Conservation (phyloP, 1,140 invertebrate species). For the Cephus cinctus region DNA sequence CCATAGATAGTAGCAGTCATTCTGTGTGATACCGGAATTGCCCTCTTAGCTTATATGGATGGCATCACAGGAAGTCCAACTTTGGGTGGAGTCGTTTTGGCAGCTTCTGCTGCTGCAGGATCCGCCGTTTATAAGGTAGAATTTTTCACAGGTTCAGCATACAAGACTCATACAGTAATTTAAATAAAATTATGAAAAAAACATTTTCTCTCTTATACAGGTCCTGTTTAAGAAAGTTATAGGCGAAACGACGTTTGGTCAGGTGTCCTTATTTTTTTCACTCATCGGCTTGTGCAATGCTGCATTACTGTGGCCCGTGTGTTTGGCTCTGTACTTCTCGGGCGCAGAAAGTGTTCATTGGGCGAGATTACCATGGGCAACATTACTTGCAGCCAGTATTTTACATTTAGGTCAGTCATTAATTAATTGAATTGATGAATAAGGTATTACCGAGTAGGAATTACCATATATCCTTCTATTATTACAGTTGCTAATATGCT, state of each 20-base stretch:
- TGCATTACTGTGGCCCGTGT: slow-evolving; percentile 82
- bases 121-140: slow-evolving; percentile 89
- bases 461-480: slow-evolving; percentile 18
- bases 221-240: slow-evolving; percentile 89
- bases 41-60: slow-evolving; percentile 92
- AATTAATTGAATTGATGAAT: not conserved
- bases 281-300: slow-evolving; percentile 82
- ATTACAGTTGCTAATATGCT: slow-evolving; percentile 85
- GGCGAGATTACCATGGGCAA: slow-evolving; percentile 77
- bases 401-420: slow-evolving; percentile 70
- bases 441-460: not conserved
- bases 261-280: slow-evolving; percentile 85
- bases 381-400: slow-evolving; percentile 73
- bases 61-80: slow-evolving; percentile 88
- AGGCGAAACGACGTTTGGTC: slow-evolving; percentile 85
- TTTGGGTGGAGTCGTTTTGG: slow-evolving; percentile 86
- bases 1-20: slow-evolving; percentile 91
- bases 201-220: slow-evolving; percentile 49
- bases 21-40: slow-evolving; percentile 90
- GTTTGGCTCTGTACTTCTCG: slow-evolving; percentile 79
- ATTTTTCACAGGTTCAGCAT: slow-evolving; percentile 16
- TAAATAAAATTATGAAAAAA: not conserved
- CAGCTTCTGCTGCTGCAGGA: slow-evolving; percentile 82
- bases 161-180: slow-evolving; percentile 10
- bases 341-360: slow-evolving; percentile 78